These are phyloP conservation scores for Sarcophaga rosellei DNA, from an alignment of 2,888 invertebrate genomes.

Conservation along the genomic window DNA sequence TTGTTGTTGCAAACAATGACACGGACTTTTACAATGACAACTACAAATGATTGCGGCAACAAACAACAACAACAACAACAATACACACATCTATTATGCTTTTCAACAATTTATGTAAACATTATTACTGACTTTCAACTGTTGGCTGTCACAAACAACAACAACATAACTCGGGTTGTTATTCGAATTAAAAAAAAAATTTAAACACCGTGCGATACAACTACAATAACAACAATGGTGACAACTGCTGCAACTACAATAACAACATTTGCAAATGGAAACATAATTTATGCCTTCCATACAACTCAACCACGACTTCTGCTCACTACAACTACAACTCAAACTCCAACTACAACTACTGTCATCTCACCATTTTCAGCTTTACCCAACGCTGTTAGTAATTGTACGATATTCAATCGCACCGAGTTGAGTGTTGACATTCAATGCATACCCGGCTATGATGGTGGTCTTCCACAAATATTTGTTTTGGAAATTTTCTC, in stretches of 20 bases:
- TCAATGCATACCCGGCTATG: slow-evolving; percentile 91
- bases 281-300: too few relatives aligned
- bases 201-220: neutral
- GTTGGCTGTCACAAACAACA: slow-evolving; percentile 19
- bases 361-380: slow-evolving; percentile 82
- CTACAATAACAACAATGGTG: slow-evolving; percentile 29
- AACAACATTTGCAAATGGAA: neutral
- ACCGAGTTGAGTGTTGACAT: slow-evolving; percentile 92
- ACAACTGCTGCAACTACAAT: neutral
- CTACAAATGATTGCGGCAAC: too few relatives aligned
- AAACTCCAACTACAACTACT: slow-evolving; percentile 15
- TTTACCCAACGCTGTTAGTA: slow-evolving; percentile 91
- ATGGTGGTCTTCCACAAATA: slow-evolving; percentile 93
- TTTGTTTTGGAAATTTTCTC: slow-evolving; percentile 90
- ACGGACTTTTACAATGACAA: too few relatives aligned
- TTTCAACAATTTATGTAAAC: slow-evolving; percentile 46
- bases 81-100: too few relatives aligned
- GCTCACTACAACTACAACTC: slow-evolving; percentile 1
- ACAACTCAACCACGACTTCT: too few relatives aligned
- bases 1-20: too few relatives aligned
- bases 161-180: too few relatives aligned
- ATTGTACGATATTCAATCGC: slow-evolving; percentile 92
- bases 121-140: slow-evolving; percentile 31
- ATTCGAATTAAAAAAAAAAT: too few relatives aligned
- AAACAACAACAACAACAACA: too few relatives aligned